Evolutionary conservation across 1,140 invertebrate species (phyloP).

Genomic region (Schlechtendalia chinensis): DNA sequence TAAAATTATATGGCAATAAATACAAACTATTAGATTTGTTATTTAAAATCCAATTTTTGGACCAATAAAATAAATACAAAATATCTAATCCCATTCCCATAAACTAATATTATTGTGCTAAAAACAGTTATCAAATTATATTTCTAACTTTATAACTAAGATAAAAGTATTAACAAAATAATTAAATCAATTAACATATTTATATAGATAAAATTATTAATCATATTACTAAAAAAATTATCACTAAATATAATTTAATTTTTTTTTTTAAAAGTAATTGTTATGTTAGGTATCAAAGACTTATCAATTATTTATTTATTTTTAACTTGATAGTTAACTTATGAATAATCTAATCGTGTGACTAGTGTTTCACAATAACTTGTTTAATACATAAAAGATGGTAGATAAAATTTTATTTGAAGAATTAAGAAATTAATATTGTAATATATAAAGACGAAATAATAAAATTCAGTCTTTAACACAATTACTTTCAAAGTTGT

Average conservation of each 20-base stretch:
- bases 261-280: neutral
- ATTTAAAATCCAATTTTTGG: constrained; percentile 25
- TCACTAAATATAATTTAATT: too few species aligned
- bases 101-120: constrained; percentile 1
- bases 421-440: neutral
- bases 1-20: constrained; percentile 21
- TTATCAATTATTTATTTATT: neutral
- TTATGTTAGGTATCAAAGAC: constrained; percentile 23
- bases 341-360: neutral
- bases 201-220: constrained; percentile 2
- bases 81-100: constrained; percentile 42
- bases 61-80: constrained; percentile 45
- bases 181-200: constrained; percentile 30
- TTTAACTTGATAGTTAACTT: neutral
- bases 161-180: constrained; percentile 41
- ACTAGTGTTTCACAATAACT: constrained; percentile 12
- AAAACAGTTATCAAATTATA: constrained; percentile 22
- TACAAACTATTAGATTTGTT: constrained; percentile 23
- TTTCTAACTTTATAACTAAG: constrained; percentile 1
- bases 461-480: neutral
- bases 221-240: constrained; percentile 17
- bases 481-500: neutral
- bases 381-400: neutral
- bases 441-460: constrained; percentile 5
- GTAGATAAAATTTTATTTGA: neutral